phyloP scores from a whole-genome alignment of 2,888 invertebrate species.

The Agrochola lychnidis region DNA sequence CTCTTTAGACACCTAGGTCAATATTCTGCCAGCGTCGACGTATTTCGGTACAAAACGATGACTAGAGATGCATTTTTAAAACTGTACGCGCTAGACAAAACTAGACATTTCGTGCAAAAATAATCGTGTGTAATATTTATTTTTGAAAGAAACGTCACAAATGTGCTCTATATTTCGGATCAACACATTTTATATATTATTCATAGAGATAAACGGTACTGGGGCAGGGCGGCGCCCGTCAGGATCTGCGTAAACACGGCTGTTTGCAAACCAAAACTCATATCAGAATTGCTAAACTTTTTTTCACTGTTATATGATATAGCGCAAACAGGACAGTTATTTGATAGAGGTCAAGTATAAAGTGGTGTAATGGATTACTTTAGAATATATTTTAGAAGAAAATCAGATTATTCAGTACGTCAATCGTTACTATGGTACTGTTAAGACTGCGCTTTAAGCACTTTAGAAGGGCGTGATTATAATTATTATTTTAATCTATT shows the following conservation, averaged over 20 bases:
- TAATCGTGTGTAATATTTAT: slow-evolving; percentile 36
- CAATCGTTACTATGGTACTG: background rate
- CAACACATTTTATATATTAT: slow-evolving; percentile 50
- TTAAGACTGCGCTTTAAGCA: no score
- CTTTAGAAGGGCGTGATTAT: no score
- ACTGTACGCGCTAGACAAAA: background rate
- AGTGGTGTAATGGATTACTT: slow-evolving; percentile 29
- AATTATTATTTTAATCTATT: no score
- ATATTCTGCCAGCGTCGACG: slow-evolving; percentile 17
- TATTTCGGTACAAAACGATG: slow-evolving; percentile 27
- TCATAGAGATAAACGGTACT: slow-evolving; percentile 58
- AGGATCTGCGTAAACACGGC: slow-evolving; percentile 67
- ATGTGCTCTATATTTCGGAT: slow-evolving; percentile 22
- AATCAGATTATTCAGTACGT: slow-evolving; percentile 6
- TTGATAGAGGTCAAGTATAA: slow-evolving; percentile 32
- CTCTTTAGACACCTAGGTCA: background rate
- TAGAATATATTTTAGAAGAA: slow-evolving; percentile 11
- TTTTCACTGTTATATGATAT: slow-evolving; percentile 41
- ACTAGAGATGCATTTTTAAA: slow-evolving; percentile 41
- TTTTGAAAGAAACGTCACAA: slow-evolving; percentile 40
- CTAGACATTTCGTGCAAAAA: slow-evolving; percentile 29
- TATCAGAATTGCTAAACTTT: slow-evolving; percentile 57
- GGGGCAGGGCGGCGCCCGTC: slow-evolving; percentile 46
- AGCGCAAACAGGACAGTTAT: slow-evolving; percentile 42
- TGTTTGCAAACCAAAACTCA: slow-evolving; percentile 73